Conservation (phyloP, 1,140 invertebrate species). For the Hestina assimilis region DNA sequence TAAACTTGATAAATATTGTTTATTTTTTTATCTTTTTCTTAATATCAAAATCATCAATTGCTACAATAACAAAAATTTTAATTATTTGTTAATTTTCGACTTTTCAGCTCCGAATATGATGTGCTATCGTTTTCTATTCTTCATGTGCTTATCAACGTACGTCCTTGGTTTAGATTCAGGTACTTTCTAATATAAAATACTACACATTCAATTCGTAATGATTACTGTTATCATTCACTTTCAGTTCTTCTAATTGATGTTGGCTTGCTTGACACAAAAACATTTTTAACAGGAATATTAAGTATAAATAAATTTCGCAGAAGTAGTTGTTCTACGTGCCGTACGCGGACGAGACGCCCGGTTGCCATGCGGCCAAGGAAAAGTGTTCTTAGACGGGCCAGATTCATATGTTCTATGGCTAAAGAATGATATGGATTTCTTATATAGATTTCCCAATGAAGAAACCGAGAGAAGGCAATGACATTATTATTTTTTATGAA, state of each 20-base stretch:
- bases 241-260: no score
- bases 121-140: conserved; percentile 7
- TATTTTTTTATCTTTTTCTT: no score
- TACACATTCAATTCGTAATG: no score
- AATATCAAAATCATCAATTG: neutral
- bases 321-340: conserved; percentile 52
- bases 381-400: conserved; percentile 63
- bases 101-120: conserved; percentile 16
- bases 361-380: conserved; percentile 61
- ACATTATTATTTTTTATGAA: no score
- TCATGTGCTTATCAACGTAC: neutral
- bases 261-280: neutral
- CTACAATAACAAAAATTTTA: neutral
- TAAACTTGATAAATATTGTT: no score
- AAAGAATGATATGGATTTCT: conserved; percentile 62
- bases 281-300: neutral
- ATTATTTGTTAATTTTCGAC: neutral
- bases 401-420: conserved; percentile 66
- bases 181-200: neutral
- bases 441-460: conserved; percentile 60
- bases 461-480: conserved; percentile 44
- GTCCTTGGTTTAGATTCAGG: conserved; percentile 17
- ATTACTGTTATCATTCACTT: no score
- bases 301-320: conserved; percentile 19
- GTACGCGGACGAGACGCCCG: conserved; percentile 53